A percentile compares a stretch with the other conserved stretches of the same genome.
Conservation (phyloP, 2,888 invertebrate genomes). For the Trachelus stipa region DNA sequence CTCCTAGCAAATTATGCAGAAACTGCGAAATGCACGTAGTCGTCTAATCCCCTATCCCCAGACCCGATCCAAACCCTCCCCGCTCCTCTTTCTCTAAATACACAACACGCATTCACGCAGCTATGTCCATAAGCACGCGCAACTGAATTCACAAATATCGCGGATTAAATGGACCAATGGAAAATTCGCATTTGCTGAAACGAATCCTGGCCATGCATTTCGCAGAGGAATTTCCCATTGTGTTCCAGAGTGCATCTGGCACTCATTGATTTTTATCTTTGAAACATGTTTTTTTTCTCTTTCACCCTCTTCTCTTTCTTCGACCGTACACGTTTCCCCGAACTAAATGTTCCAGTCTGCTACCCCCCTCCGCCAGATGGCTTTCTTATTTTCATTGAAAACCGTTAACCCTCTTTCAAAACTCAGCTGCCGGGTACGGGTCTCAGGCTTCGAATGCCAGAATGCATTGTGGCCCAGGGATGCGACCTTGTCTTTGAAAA, state of each 20-base stretch:
- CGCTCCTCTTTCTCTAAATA: not conserved
- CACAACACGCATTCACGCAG: not conserved
- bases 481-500: not conserved
- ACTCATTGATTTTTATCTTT: constrained; percentile 49
- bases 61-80: not conserved
- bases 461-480: not conserved
- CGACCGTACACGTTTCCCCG: not conserved
- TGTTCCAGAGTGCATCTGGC: constrained; percentile 3
- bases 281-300: constrained; percentile 28
- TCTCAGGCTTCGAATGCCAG: not conserved
- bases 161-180: not conserved
- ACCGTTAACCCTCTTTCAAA: not conserved
- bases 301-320: not conserved
- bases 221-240: not conserved
- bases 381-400: not conserved
- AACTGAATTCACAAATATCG: not conserved
- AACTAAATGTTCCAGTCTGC: not conserved
- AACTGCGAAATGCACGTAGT: not conserved
- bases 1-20: not conserved
- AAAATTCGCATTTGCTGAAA: not conserved
- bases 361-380: not conserved
- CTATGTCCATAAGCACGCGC: not conserved
- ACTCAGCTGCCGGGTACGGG: not conserved
- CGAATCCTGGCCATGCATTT: not conserved
- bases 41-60: not conserved